Percentiles rank a stretch among this genome's conserved stretches.
Evolutionary conservation across 2,113 vertebrate species (phyloP).

Genomic region (Chroicocephalus ridibundus): DNA sequence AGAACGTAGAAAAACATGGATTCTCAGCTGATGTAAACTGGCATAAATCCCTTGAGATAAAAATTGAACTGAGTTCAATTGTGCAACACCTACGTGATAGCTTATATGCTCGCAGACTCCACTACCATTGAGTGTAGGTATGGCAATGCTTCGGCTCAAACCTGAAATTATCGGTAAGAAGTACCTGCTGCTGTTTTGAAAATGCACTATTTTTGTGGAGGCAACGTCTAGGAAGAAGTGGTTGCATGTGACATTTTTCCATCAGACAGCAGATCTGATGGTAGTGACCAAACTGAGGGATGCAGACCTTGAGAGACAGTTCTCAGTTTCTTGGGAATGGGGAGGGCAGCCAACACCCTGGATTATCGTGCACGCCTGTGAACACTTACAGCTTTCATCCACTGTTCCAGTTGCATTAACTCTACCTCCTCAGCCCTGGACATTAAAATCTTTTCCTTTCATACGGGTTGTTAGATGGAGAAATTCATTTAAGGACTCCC

Average conservation of each 20-base stretch:
- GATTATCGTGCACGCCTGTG: neutral
- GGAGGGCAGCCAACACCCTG: neutral
- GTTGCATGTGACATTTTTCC: neutral
- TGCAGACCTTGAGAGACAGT: neutral
- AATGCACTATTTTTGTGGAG: neutral
- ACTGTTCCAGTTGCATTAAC: neutral
- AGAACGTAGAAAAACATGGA: neutral
- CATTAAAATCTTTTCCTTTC: neutral
- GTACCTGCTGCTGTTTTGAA: neutral
- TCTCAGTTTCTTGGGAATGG: neutral
- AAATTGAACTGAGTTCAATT: neutral
- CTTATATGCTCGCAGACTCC: neutral
- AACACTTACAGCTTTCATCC: neutral
- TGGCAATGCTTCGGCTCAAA: neutral
- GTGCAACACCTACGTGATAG: accelerated
- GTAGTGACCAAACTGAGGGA: neutral
- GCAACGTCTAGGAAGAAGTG: neutral
- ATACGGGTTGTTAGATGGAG: neutral
- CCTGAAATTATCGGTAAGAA: neutral
- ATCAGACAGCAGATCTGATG: accelerated
- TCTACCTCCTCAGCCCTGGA: neutral
- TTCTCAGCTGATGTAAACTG: neutral
- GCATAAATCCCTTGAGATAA: neutral
- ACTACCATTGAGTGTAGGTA: accelerated
- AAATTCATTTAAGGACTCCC: neutral